These are phyloP conservation scores for Macrophya alboannulata DNA, from an alignment of 2,888 invertebrate species.

Conservation along the genomic window DNA sequence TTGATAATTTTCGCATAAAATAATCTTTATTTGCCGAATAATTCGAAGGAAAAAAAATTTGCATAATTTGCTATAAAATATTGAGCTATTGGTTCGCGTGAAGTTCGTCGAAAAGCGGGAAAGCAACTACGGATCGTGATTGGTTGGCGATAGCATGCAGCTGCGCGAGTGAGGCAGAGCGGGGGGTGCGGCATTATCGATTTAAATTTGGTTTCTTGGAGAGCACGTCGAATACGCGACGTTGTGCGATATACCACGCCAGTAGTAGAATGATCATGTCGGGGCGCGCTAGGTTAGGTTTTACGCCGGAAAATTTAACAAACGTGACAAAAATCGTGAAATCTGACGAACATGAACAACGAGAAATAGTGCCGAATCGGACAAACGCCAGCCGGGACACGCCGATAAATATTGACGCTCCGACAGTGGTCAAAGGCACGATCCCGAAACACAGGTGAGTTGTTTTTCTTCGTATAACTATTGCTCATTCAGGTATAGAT, in stretches of 20 bases:
- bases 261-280: constrained; percentile 40
- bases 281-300: constrained; percentile 50
- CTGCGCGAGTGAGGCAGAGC: constrained; percentile 16
- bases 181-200: constrained; percentile 73
- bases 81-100: neutral
- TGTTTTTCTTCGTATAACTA: neutral
- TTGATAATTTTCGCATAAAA: neutral
- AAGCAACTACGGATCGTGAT: neutral
- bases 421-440: constrained; percentile 35
- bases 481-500: neutral
- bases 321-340: neutral
- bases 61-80: neutral
- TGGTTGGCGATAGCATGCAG: constrained; percentile 40
- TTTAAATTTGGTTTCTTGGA: constrained; percentile 79
- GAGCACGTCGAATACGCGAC: constrained; percentile 38
- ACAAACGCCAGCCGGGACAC: constrained; percentile 34
- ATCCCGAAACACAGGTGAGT: constrained; percentile 50
- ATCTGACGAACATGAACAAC: constrained; percentile 14
- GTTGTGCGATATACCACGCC: constrained; percentile 24
- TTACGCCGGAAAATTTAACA: constrained; percentile 14
- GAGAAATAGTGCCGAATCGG: constrained; percentile 32
- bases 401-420: constrained; percentile 48
- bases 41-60: neutral
- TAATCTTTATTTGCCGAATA: neutral
- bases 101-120: constrained; percentile 31